Evolutionary conservation across 1,140 invertebrate genomes (phyloP), one percentile per base, ranked within the genome.

Genomic region (Lordiphosa collinella): DNA sequence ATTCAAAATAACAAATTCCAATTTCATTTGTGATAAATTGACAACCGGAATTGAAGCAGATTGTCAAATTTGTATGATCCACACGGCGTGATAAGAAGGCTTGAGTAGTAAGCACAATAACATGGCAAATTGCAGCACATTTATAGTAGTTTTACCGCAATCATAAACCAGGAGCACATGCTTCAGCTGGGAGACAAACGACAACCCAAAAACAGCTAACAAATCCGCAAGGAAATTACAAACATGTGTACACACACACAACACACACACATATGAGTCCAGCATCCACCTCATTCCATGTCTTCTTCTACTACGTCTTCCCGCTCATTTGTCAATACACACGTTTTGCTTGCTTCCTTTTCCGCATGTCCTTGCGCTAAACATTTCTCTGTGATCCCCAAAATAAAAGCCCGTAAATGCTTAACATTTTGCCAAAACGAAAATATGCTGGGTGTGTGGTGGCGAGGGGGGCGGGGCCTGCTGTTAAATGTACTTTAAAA

Each of bases 401-500:
- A 25, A 63, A 3, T 18, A 18, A 63, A 63, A 51, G 62, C 51
- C 22, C 22, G 22, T 25, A 38, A 52, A 62, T 25, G 22, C 22
- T 25, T 25, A 25, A 25, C 22, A 25, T 25, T 25, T 25, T 25
- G 22, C 22, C 22, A 25, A 25, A 25, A 25, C 22, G 38, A 37
- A 36, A 10, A 61, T 62, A 44, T 16, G n/a, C 8, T 29, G 52
- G 32, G 50, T 18, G 34, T 29, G 22, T 6, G 5, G 22, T 25
- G 22, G 22, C 6, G 0, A 6, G 22, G 0, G 22, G 22, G 22
- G 22, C n/a, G 6, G 3, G 22, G 5, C 6, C 34, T 4, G 9
- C 16, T 68, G 69, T 79, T 73, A 69, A 78, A 78, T 78, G 74
- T 78, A 79, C 74, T 78, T 80, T 79, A 80, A 79, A 79, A 80